A percentile compares a stretch with the other conserved stretches of the same genome.
Evolutionary conservation across 2,888 invertebrate species (phyloP).

Genomic region (Pteria penguin): DNA sequence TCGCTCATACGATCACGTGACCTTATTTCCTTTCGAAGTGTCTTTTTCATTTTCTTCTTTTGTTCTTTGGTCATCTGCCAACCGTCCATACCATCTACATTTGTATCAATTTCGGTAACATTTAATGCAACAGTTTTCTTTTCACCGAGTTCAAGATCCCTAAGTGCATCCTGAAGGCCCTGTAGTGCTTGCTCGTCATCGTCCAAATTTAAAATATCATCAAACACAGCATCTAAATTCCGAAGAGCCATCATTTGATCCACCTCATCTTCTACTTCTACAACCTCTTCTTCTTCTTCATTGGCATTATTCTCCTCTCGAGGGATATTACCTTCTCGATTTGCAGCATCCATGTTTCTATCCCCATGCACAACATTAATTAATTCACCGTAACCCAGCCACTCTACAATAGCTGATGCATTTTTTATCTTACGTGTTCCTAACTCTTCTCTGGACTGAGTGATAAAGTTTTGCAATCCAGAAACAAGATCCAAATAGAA

Average conservation of each 20-base stretch:
- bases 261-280: constrained; percentile 53
- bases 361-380: constrained; percentile 2
- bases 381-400: constrained; percentile 62
- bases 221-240: constrained; percentile 32
- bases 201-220: constrained; percentile 3
- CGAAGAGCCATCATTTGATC: constrained; percentile 47
- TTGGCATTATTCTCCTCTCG: constrained; percentile 30
- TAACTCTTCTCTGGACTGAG: not conserved
- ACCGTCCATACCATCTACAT: constrained; percentile 85
- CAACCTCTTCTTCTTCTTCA: constrained; percentile 29
- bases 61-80: constrained; percentile 89
- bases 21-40: not conserved
- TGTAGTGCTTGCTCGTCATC: not conserved
- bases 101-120: constrained; percentile 81
- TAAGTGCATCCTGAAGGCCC: not conserved
- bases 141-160: not conserved
- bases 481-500: constrained; percentile 14
- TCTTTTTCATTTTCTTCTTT: constrained; percentile 85
- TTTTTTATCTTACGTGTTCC: not conserved
- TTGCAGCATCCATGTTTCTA: not conserved
- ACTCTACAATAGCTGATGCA: constrained; percentile 54
- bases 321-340: not conserved
- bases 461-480: constrained; percentile 4
- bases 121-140: constrained; percentile 46
- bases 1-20: constrained; percentile 29